These are phyloP conservation scores for Nebria salina DNA, from an alignment of 2,888 invertebrate species.

Conservation along the genomic window DNA sequence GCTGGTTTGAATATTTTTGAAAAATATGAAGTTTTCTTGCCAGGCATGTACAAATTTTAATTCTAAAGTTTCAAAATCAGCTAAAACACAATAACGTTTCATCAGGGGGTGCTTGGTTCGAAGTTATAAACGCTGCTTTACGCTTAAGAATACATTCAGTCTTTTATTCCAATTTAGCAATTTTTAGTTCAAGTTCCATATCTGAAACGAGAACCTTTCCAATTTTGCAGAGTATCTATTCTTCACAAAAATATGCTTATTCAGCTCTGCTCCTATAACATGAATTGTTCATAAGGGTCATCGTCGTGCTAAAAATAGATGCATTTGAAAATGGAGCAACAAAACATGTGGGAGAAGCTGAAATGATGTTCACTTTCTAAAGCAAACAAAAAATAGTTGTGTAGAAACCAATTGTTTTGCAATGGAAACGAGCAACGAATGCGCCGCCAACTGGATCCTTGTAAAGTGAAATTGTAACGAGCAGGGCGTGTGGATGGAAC, in stretches of 20 bases:
- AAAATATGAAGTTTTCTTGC: no score
- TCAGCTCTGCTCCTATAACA: neutral
- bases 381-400: neutral
- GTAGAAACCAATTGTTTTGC: neutral
- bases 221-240: neutral
- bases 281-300: neutral
- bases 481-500: neutral
- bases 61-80: no score
- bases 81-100: no score
- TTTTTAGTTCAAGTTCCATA: neutral
- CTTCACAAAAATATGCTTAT: neutral
- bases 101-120: no score
- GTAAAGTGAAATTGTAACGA: constrained; percentile 1
- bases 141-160: neutral
- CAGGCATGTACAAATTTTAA: no score
- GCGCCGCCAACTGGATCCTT: neutral
- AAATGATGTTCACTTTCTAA: neutral
- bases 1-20: no score
- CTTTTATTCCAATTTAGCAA: neutral
- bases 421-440: neutral
- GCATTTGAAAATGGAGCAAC: neutral
- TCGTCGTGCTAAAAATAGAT: neutral
- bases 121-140: no score
- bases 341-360: neutral
- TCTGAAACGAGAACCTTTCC: neutral